phyloP scores from a whole-genome alignment of 2,797 vertebrate genomes.

The Silurus aristotelis region DNA sequence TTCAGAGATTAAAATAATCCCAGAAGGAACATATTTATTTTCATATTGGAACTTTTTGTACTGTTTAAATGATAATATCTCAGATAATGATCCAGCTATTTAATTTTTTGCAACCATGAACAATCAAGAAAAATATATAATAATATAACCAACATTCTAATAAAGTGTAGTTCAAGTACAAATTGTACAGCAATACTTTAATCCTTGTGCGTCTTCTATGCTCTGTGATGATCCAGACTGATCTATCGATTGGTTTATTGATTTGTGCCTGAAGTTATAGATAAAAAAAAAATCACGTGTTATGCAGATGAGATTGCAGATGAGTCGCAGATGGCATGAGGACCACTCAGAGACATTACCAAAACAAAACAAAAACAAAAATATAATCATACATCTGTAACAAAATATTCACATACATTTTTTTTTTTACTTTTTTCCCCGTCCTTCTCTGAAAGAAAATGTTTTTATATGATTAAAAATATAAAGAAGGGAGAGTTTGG shows the following conservation, averaged over 20 bases:
- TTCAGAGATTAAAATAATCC: neutral
- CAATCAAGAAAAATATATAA: neutral
- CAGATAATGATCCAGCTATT: neutral
- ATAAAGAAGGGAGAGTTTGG: too few species aligned
- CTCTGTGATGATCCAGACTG: neutral
- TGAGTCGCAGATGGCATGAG: neutral
- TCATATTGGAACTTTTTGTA: neutral
- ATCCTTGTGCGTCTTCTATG: neutral
- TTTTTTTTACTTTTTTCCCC: neutral
- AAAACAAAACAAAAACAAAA: neutral
- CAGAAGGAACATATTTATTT: neutral
- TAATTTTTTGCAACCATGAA: neutral
- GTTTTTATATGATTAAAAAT: too few species aligned
- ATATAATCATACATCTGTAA: neutral
- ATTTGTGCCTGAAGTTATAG: constrained; percentile 35
- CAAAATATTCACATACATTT: neutral
- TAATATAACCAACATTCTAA: too few species aligned
- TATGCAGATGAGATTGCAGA: constrained; percentile 7
- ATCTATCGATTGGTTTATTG: constrained; percentile 39
- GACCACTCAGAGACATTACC: neutral
- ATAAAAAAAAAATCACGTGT: neutral
- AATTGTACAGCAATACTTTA: too few species aligned
- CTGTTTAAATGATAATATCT: neutral
- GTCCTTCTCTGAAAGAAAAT: too few species aligned
- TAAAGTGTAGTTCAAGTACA: too few species aligned